phyloP scores from a whole-genome alignment of 2,888 invertebrate species.

The Temnothorax unifasciatus region DNA sequence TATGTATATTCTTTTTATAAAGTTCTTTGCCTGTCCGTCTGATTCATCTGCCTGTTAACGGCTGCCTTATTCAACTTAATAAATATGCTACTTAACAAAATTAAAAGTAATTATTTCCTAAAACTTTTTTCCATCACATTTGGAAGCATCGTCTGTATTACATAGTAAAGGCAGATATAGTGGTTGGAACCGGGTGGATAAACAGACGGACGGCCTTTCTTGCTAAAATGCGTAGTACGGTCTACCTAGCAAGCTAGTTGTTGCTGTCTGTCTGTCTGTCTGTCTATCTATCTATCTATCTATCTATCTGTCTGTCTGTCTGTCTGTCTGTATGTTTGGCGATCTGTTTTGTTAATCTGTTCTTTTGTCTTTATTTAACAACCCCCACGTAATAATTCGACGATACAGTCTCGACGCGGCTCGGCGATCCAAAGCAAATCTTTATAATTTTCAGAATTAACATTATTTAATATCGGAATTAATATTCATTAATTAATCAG shows the following conservation, averaged over 20 bases:
- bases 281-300: constrained; percentile 75
- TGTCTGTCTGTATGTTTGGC: constrained; percentile 77
- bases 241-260: constrained; percentile 84
- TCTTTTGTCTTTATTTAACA: constrained; percentile 71
- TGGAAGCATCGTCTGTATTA: constrained; percentile 7
- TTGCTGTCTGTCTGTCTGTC: constrained; percentile 80
- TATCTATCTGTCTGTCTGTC: constrained; percentile 76
- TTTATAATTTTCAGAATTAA: background rate
- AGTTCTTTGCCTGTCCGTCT: constrained; percentile 79
- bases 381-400: constrained; percentile 66
- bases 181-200: constrained; percentile 80
- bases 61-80: constrained; percentile 53
- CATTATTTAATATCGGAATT: background rate
- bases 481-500: background rate
- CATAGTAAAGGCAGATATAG: constrained; percentile 41
- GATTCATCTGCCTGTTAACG: constrained; percentile 79
- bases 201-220: constrained; percentile 79
- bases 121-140: constrained; percentile 22
- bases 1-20: constrained; percentile 60
- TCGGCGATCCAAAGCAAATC: constrained; percentile 30
- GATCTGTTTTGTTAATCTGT: constrained; percentile 74
- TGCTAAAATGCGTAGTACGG: constrained; percentile 76
- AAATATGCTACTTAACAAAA: constrained; percentile 5
- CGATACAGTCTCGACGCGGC: constrained; percentile 65
- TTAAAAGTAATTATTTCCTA: constrained; percentile 9